Conservation (phyloP, 37 sponge, comb jelly and placozoan genomes). For the Haliclona indistincta region DNA sequence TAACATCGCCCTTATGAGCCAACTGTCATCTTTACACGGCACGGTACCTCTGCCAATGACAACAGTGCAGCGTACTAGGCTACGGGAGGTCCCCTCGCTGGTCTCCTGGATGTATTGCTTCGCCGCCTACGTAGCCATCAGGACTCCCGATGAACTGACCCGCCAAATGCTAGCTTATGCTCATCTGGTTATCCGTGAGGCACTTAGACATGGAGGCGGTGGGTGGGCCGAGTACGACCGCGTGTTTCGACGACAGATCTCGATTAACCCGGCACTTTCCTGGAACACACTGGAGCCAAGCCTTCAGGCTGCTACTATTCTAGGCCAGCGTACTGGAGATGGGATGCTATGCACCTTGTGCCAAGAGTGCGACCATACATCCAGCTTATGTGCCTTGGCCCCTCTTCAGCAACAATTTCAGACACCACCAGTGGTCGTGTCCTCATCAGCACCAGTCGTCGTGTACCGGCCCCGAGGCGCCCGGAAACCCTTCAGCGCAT, state of each 20-base stretch:
- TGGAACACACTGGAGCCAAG: background rate
- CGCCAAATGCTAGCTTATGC: slow-evolving; percentile 1
- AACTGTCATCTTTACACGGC: no score
- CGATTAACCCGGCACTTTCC: background rate
- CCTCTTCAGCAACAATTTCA: background rate
- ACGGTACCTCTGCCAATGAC: no score
- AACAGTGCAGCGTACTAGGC: no score
- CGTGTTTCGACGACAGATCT: background rate
- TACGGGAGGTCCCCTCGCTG: no score
- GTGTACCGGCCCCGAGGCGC: background rate
- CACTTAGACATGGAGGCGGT: background rate
- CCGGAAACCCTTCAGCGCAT: slow-evolving; percentile 2
- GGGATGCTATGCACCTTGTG: background rate
- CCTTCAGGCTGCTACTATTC: background rate
- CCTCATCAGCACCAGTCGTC: background rate
- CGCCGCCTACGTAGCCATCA: no score
- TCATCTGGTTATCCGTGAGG: background rate
- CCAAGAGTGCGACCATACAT: background rate
- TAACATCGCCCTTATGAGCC: no score
- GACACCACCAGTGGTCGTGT: no score
- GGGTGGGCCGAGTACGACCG: background rate
- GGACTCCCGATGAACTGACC: background rate
- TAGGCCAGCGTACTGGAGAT: background rate
- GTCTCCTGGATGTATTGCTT: no score
- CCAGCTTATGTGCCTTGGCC: background rate